Base-by-base conservation (phyloP, 2,888 invertebrate species). In the Molorchus minor region DNA sequence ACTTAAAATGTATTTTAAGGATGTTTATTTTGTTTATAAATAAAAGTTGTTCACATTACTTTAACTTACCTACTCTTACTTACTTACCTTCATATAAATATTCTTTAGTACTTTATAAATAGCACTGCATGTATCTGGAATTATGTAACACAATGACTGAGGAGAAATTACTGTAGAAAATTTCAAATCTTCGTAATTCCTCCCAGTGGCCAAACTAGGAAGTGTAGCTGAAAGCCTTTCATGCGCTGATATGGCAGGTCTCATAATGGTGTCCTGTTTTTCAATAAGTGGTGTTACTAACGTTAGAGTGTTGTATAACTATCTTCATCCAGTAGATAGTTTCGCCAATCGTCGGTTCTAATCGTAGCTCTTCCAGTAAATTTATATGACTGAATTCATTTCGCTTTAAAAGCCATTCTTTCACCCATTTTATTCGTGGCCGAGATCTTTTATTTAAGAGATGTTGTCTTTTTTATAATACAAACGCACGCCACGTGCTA, bases 131-230 rank as follows among this genome's bases (percentile, higher is more conserved):
- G 25, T 25, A 4, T 8, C 25, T 8, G 25, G 25, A 25, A 25
- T 25, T 25, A 25, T 25, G 4, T 25, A 5, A 25, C 25, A 5
- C 8, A n/a, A n/a, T n/a, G n/a, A n/a, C n/a, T 65, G 67, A 17
- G 61, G 43, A 20, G 65, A 69, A 29, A 67, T 68, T 8, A 58
- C 36, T 10, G 25, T 52, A 7, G 35, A 35, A 36, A 35, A 49
- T 49, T 49, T 35, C 12, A 49, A 35, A n/a, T 68, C 58, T 65
- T 73, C 64, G 43, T 66, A 73, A 35, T 52, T 68, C 36, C 60
- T 12, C 7, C 56, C 62, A 21, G 60, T 61, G 8, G 62, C 57
- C 3, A 65, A 52, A 51, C 30, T 61, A 10, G 64, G 36, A 10
- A 65, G 30, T 17, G 64, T 65, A 4, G 55, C 61, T n/a, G 45